Evolutionary conservation across 2,797 vertebrate genomes (phyloP).

Genomic region (Notamacropus eugenii): DNA sequence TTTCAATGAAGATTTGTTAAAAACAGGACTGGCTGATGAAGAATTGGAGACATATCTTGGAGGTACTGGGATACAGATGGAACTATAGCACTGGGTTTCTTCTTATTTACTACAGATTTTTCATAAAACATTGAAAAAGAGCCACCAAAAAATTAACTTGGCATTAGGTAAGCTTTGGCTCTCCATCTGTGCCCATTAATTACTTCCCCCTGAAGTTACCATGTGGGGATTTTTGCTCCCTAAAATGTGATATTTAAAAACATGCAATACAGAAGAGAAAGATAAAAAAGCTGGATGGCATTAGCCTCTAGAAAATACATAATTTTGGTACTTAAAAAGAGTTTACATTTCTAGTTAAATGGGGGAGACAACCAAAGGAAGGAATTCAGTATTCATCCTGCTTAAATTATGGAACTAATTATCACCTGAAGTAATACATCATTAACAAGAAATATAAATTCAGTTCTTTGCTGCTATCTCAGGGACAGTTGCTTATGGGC

Average conservation of each 20-base stretch:
- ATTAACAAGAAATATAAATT: conserved; percentile 2
- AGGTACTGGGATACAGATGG: background rate
- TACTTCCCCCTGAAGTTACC: conserved; percentile 61
- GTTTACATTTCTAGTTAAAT: conserved; percentile 36
- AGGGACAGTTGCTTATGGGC: background rate
- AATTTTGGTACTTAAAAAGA: conserved; percentile 68
- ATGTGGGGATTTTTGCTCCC: conserved; percentile 60
- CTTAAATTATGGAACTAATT: conserved; percentile 32
- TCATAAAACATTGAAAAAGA: background rate
- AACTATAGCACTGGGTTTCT: background rate
- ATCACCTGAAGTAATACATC: background rate
- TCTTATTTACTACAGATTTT: background rate
- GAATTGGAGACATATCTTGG: background rate
- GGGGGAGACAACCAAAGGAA: conserved; percentile 16
- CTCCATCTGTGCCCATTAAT: conserved; percentile 42
- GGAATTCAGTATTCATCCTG: conserved; percentile 33
- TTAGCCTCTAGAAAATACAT: conserved; percentile 53
- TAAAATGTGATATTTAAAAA: conserved; percentile 52
- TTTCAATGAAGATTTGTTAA: background rate
- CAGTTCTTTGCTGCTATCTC: background rate
- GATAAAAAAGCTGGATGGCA: conserved; percentile 62
- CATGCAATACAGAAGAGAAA: conserved; percentile 44
- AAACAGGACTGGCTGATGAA: background rate
- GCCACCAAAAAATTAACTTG: conserved; percentile 26
- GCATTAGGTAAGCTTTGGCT: conserved; percentile 49